Conservation (phyloP, 2,113 vertebrate species). For the Syrrhaptes paradoxus region DNA sequence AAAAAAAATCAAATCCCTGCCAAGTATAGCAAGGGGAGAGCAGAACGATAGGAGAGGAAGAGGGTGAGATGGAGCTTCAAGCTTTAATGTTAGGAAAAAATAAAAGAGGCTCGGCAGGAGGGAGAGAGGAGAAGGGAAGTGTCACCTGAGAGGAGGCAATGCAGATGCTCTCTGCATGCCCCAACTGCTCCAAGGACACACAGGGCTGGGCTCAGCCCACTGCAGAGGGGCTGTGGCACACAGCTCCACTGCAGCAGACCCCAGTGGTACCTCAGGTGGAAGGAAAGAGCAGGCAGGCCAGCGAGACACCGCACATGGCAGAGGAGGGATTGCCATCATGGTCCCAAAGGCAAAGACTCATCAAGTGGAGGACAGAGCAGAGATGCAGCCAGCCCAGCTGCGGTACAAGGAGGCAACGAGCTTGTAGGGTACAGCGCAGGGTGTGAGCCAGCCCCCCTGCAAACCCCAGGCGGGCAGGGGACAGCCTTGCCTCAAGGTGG, state of each 20-base stretch:
- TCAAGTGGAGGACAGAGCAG: rapidly evolving
- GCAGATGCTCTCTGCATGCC: neutral
- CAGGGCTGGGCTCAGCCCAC: rapidly evolving
- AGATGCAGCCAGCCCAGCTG: neutral
- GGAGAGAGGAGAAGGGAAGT: neutral
- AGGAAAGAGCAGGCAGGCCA: neutral
- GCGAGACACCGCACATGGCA: neutral
- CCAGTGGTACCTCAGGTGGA: rapidly evolving
- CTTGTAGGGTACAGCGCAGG: rapidly evolving
- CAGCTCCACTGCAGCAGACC: neutral
- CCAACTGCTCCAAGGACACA: neutral
- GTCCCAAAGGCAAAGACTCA: neutral
- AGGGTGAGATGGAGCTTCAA: neutral
- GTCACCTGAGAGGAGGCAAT: neutral
- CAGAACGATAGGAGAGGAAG: neutral
- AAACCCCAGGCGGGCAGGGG: rapidly evolving
- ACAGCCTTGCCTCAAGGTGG: neutral
- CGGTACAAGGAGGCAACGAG: rapidly evolving
- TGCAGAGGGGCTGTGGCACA: neutral
- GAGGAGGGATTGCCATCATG: rapidly evolving
- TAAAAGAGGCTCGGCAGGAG: neutral
- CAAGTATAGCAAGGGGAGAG: neutral
- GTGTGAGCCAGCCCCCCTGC: neutral
- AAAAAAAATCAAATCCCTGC: neutral
- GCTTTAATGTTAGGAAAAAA: neutral